Base-by-base conservation (phyloP, 2,113 vertebrate species). In the Gadus chalcogrammus region DNA sequence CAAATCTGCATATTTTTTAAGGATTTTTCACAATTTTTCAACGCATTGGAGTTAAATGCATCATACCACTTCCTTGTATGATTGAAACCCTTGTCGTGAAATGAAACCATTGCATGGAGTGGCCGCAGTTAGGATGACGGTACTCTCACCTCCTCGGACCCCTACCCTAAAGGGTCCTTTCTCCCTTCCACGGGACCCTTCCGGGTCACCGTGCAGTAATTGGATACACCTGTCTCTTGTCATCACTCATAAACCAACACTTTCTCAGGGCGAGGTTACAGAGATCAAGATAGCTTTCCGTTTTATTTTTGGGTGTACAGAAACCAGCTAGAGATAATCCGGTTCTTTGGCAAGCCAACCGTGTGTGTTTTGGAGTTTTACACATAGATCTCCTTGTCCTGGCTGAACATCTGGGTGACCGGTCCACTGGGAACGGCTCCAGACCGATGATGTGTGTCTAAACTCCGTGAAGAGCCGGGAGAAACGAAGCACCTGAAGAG, bases 221-320 rank as follows among this genome's bases (percentile, higher is more conserved):
- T 93, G 90, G 88, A 86, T 92, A 89, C 92, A 93, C 93, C 91
- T 94, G 93, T 93, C 91, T 88, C 87, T 92, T 88, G 85, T 91
- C 92, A 91, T 91, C 76, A 88, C 85, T 87, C 83, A 85, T 90
- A 92, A 92, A 89, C 90, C 88, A 77, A 64, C 76, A 79, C 82
- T 65, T 83, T 91, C 18, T 28, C 85, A 82, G 86, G 74, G 81
- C 85, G 88, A 91, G 91, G 88, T 91, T 84, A 81, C 65, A n/a
- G 52, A 72, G 84, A 85, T 91, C 84, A 90, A 79, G 78, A 87
- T 86, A 86, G 76, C 82, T 74, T 77, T 78, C 16, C 35, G 76
- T 64, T 62, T 68, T 65, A 67, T 60, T 78, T 79, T 81, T 68
- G 27, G 60, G 55, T 69, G 75, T 82, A 66, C 69, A 69, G 76